These are phyloP conservation scores for Parnassius glacialis DNA, from an alignment of 2,888 invertebrate species.

Conservation along the genomic window DNA sequence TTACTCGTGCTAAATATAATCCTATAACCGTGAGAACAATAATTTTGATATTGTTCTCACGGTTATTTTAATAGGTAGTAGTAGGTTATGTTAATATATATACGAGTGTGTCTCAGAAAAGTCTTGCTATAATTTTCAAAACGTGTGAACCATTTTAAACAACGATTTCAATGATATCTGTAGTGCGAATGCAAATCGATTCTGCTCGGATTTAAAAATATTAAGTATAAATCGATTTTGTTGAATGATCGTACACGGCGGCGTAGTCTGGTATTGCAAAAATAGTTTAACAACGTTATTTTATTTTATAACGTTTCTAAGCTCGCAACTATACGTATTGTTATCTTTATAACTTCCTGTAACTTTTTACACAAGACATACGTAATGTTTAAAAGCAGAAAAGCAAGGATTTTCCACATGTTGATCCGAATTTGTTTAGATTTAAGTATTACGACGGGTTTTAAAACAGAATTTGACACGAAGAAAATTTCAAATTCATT, in stretches of 20 bases:
- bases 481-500: too few relatives aligned
- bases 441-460: not conserved
- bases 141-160: not conserved
- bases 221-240: conserved; percentile 5
- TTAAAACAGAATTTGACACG: too few relatives aligned
- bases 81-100: too few relatives aligned
- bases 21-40: too few relatives aligned
- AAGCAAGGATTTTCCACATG: too few relatives aligned
- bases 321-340: not conserved
- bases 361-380: too few relatives aligned
- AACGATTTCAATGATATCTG: conserved; percentile 1
- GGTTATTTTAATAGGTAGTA: too few relatives aligned
- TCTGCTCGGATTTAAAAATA: conserved; percentile 9
- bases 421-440: too few relatives aligned
- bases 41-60: too few relatives aligned
- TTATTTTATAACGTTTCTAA: conserved; percentile 4
- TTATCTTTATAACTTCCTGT: conserved; percentile 8
- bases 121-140: conserved; percentile 6
- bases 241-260: not conserved
- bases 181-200: conserved; percentile 12
- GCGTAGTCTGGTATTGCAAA: not conserved
- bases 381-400: too few relatives aligned
- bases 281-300: not conserved
- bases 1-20: too few relatives aligned
- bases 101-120: not conserved